A percentile compares a stretch with the other conserved stretches of the same genome.
Evolutionary conservation across 1,140 invertebrate species (phyloP).

Genomic region (Pinna nobilis): DNA sequence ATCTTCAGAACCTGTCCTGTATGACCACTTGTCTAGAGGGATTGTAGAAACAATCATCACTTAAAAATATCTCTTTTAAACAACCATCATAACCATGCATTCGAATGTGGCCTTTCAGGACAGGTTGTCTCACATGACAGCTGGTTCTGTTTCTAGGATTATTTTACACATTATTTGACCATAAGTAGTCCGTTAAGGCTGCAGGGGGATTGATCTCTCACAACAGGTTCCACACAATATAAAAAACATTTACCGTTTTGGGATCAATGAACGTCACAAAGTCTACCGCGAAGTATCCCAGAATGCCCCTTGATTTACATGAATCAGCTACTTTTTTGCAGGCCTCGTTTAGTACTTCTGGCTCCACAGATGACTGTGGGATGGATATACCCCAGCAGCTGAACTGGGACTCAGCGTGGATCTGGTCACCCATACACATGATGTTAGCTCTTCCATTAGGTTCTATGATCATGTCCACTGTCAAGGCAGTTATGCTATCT

Average conservation of each 20-base stretch:
- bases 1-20: too few species aligned
- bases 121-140: too few species aligned
- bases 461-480: slow-evolving; percentile 72
- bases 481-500: slow-evolving; percentile 71
- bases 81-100: too few species aligned
- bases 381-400: slow-evolving; percentile 73
- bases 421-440: slow-evolving; percentile 72
- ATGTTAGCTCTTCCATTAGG: slow-evolving; percentile 67
- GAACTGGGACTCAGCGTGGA: slow-evolving; percentile 72
- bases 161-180: too few species aligned
- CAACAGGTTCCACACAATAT: too few species aligned
- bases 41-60: too few species aligned
- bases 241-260: slow-evolving; percentile 61
- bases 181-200: too few species aligned
- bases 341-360: slow-evolving; percentile 63
- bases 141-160: too few species aligned
- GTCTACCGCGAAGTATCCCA: slow-evolving; percentile 72
- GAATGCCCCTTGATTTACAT: slow-evolving; percentile 70
- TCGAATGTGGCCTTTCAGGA: too few species aligned
- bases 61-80: too few species aligned
- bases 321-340: slow-evolving; percentile 69
- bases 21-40: too few species aligned
- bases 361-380: slow-evolving; percentile 73
- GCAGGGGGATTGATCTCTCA: too few species aligned
- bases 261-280: slow-evolving; percentile 75